phyloP scores from a whole-genome alignment of 1,140 invertebrate genomes.

The Cylas formicarius region DNA sequence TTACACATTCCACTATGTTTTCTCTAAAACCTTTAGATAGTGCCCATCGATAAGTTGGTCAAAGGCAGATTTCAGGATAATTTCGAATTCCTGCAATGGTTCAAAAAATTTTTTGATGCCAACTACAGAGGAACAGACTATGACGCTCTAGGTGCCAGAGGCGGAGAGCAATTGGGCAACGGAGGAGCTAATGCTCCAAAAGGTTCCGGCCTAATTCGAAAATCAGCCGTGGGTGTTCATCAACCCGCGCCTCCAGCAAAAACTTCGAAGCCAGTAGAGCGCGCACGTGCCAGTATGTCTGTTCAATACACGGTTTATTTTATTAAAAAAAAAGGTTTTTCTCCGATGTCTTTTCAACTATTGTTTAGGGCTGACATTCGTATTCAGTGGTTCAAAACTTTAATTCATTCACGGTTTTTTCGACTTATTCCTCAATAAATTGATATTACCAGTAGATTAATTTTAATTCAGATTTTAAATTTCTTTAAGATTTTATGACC shows the following conservation, averaged over 20 bases:
- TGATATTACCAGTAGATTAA: too few relatives aligned
- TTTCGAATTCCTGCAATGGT: conserved; percentile 99
- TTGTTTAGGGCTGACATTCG: too few relatives aligned
- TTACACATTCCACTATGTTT: too few relatives aligned
- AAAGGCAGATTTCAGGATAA: conserved; percentile 97
- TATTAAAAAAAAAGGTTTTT: too few relatives aligned
- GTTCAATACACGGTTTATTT: too few relatives aligned
- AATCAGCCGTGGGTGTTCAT: conserved; percentile 40
- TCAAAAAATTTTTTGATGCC: conserved; percentile 98
- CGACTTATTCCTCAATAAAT: too few relatives aligned
- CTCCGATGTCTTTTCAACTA: too few relatives aligned
- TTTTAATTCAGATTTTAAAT: too few relatives aligned
- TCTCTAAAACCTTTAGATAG: conserved; percentile 54
- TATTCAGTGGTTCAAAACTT: too few relatives aligned
- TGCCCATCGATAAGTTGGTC: conserved; percentile 82
- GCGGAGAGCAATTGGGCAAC: conserved; percentile 73
- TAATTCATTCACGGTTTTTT: too few relatives aligned
- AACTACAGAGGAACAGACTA: conserved; percentile 92
- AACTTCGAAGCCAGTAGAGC: conserved; percentile 43
- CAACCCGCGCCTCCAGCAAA: conserved; percentile 34
- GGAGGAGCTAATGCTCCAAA: conserved; percentile 53
- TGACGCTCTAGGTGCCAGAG: conserved; percentile 77
- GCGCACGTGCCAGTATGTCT: conserved; percentile 43
- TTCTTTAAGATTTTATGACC: too few relatives aligned
- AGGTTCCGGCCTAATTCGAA: conserved; percentile 43